Percentiles rank a stretch among this genome's conserved stretches.
Conservation (phyloP, 2,113 vertebrate species). For the Nipponia nippon region DNA sequence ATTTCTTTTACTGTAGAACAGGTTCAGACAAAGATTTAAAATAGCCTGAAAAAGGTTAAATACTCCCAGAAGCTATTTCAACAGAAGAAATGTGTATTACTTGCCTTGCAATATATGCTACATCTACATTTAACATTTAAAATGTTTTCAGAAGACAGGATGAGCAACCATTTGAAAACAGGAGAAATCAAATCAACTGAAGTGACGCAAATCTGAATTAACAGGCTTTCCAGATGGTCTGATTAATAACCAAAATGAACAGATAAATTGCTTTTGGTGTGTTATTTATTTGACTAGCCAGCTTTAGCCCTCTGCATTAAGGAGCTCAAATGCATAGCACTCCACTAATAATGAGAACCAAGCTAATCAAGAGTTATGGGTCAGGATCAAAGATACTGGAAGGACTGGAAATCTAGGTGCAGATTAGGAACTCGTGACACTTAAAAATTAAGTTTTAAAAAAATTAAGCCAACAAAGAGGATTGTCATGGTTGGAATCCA, state of each 20-base stretch:
- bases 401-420: too few relatives aligned
- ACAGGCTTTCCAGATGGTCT: background rate
- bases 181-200: background rate
- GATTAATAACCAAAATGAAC: background rate
- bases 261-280: background rate
- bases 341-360: background rate
- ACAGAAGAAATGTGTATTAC: background rate
- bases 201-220: background rate
- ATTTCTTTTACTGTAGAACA: background rate
- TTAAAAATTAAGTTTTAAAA: too few relatives aligned
- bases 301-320: background rate
- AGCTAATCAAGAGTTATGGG: background rate
- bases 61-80: background rate
- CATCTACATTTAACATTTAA: background rate
- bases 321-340: background rate
- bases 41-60: conserved; percentile 4
- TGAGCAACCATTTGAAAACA: background rate
- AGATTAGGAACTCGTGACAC: too few relatives aligned
- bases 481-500: background rate
- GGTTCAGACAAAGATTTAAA: background rate
- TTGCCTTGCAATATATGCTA: background rate
- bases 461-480: background rate
- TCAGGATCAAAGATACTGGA: background rate
- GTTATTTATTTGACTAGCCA: background rate
- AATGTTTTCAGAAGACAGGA: background rate